phyloP scores from a whole-genome alignment of 2,888 invertebrate genomes.

The Heliothis peltigera region DNA sequence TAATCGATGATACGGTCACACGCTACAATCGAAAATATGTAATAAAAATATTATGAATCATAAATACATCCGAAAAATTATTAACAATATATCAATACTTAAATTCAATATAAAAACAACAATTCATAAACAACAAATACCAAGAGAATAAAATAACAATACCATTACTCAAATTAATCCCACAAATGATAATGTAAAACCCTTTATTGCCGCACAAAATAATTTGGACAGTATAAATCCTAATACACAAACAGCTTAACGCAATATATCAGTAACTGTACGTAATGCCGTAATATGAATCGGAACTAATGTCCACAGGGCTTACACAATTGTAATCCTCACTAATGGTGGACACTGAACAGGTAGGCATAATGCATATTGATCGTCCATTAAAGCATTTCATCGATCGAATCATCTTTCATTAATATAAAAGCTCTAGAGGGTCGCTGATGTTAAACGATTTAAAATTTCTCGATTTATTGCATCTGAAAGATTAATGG shows the following conservation, averaged over 20 bases:
- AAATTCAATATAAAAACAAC: conserved; percentile 8
- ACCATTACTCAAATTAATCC: conserved; percentile 53
- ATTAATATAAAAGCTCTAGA: conserved; percentile 73
- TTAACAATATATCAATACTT: background rate
- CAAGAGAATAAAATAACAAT: conserved; percentile 43
- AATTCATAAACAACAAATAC: conserved; percentile 34
- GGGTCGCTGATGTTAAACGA: conserved; percentile 71
- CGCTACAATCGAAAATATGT: conserved; percentile 1
- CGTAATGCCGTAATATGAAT: conserved; percentile 72
- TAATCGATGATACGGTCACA: conserved; percentile 30
- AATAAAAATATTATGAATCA: conserved; percentile 3
- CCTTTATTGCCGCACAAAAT: conserved; percentile 60
- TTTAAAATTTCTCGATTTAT: conserved; percentile 67
- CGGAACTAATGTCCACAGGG: conserved; percentile 74
- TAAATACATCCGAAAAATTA: conserved; percentile 1
- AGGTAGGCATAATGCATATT: conserved; percentile 77
- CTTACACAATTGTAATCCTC: conserved; percentile 80
- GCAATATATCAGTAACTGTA: conserved; percentile 72
- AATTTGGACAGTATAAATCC: conserved; percentile 56
- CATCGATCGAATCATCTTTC: conserved; percentile 74
- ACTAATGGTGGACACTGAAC: conserved; percentile 66
- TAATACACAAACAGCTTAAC: conserved; percentile 70
- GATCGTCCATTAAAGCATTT: conserved; percentile 83
- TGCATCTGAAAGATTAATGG: conserved; percentile 70
- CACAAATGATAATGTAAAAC: conserved; percentile 48